A percentile compares a stretch with the other conserved stretches of the same genome.
Conservation (phyloP, 2,797 vertebrate species). For the Odontamblyopus lacepedii region DNA sequence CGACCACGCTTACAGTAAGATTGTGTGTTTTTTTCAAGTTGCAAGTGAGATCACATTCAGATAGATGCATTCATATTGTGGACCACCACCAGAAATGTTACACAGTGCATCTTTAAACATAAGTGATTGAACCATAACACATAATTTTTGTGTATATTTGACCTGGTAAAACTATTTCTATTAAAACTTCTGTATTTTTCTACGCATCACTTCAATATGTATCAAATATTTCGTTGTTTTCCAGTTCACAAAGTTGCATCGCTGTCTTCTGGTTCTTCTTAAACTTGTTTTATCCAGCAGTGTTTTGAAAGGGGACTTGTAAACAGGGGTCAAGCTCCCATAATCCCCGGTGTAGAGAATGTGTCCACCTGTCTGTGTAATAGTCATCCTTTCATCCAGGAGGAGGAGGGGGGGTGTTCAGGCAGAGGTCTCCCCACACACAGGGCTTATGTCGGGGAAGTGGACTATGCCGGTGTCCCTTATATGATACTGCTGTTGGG, state of each 20-base stretch:
- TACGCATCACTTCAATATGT: too few relatives aligned
- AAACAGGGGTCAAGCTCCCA: conserved; percentile 58
- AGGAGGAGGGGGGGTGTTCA: conserved; percentile 48
- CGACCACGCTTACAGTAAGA: too few relatives aligned
- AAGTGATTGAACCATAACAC: too few relatives aligned
- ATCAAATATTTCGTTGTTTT: not conserved
- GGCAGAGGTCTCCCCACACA: conserved; percentile 71
- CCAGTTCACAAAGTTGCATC: not conserved
- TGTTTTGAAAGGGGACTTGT: conserved; percentile 50
- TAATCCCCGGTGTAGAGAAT: conserved; percentile 49
- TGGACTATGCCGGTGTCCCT: conserved; percentile 49
- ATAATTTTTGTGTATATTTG: too few relatives aligned
- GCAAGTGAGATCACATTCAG: too few relatives aligned
- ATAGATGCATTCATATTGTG: too few relatives aligned
- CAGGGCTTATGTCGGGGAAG: conserved; percentile 59
- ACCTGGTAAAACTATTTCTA: too few relatives aligned
- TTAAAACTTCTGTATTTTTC: too few relatives aligned
- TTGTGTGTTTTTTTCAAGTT: too few relatives aligned
- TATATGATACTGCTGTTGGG: conserved; percentile 51
- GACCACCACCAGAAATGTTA: too few relatives aligned
- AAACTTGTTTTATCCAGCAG: conserved; percentile 44
- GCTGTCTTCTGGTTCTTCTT: not conserved
- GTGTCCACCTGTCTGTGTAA: conserved; percentile 61
- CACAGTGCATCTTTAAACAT: too few relatives aligned
- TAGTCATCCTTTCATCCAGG: conserved; percentile 73